Base-by-base conservation (phyloP, 2,888 invertebrate species). In the Aphidoletes aphidimyza region DNA sequence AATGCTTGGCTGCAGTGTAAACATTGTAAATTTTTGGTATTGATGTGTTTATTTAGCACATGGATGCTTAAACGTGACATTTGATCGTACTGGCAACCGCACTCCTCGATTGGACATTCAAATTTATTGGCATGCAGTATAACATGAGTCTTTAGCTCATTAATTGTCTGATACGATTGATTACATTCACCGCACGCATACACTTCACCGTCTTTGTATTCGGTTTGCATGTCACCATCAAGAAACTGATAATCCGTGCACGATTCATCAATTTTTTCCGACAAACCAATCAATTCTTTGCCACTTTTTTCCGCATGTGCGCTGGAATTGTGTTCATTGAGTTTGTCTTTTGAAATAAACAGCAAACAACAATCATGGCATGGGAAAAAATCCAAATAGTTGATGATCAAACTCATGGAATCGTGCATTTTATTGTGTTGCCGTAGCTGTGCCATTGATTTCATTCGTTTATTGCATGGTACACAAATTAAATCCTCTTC, bases 201-300 rank as follows among this genome's bases (percentile, higher is more conserved):
- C 6, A 54, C 9, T 19, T 26, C 34, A 42, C 37, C 78, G 0
- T 42, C 83, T 37, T 19, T 49, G 34, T 59, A 84, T 42, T 84
- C 83, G 0, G 5, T 22, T 59, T 85, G 85, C 5, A 85, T 85
- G 8, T 85, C 85, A 17, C 85, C 86, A n/a, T 85, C 85, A 0
- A 86, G 47, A 85, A 85, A 86, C 49, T 86, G 86, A 85, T 86
- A 86, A 37, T 86, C 86, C 0, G 85, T 85, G 83, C 86, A 86
- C 11, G 84, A 45, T 83, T 69, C 84, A 84, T 78, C 84, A 45
- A 84, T 30, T 42, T 39, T 83, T 39, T 81, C 81, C 14, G 45
- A 9, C 14, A 83, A 14, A 42, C 26, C 42, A 42, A 6, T 22
- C 22, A 36, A 39, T 39, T 0, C 11, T 36, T 54, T n/a, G 34